These are phyloP conservation scores for Idaea aversata DNA, from an alignment of 2,888 invertebrate genomes.

Conservation along the genomic window DNA sequence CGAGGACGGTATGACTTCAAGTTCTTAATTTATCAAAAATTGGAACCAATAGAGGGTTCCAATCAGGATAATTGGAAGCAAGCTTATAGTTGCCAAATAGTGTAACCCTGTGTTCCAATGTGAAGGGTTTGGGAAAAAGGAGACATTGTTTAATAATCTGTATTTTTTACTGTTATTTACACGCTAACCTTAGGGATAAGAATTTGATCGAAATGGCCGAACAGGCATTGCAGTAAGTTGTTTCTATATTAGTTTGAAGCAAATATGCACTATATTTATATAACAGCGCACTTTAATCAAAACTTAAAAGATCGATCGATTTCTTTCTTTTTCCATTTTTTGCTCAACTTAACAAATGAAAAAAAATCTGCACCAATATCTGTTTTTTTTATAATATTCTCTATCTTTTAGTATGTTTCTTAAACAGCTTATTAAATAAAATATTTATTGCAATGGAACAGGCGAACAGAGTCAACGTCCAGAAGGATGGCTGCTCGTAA, in stretches of 20 bases:
- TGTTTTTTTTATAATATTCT: too few species aligned
- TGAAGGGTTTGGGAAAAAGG: too few species aligned
- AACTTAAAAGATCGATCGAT: too few species aligned
- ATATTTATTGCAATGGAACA: slow-evolving; percentile 20
- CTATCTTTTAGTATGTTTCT: too few species aligned
- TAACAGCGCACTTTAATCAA: background rate
- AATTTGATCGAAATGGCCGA: slow-evolving; percentile 61
- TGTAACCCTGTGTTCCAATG: too few species aligned
- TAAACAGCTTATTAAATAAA: too few species aligned
- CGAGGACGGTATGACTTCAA: slow-evolving; percentile 71
- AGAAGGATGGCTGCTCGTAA: slow-evolving; percentile 49
- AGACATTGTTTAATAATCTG: background rate
- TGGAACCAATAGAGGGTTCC: background rate
- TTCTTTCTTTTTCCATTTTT: too few species aligned
- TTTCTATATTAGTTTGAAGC: background rate
- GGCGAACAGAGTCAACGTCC: slow-evolving; percentile 57
- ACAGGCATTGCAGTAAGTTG: slow-evolving; percentile 55
- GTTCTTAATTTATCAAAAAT: background rate
- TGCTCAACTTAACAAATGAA: too few species aligned
- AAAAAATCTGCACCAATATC: too few species aligned
- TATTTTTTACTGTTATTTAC: slow-evolving; percentile 31
- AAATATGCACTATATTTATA: background rate
- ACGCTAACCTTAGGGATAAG: slow-evolving; percentile 60
- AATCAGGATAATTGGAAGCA: too few species aligned
- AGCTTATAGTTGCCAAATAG: too few species aligned